phyloP scores from a whole-genome alignment of 2,888 invertebrate species.

The Argyra leucocephala region DNA sequence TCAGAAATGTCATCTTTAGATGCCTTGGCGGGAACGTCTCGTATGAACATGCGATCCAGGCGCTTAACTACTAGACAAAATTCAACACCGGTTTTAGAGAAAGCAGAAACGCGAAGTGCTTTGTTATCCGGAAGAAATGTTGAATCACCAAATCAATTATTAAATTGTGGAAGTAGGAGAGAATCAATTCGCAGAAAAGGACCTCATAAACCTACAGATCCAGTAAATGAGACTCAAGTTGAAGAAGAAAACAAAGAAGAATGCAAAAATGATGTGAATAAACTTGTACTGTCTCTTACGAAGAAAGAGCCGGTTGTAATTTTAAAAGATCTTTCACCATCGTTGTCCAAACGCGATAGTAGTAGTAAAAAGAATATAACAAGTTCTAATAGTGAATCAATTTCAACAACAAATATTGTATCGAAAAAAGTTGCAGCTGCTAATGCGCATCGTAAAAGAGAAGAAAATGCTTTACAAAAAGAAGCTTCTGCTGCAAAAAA shows the following conservation, averaged over 20 bases:
- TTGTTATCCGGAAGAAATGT: background rate
- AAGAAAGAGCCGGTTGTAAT: background rate
- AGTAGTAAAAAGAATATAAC: background rate
- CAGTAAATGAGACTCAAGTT: background rate
- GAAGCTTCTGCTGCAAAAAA: background rate
- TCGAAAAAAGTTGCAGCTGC: background rate
- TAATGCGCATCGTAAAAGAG: background rate
- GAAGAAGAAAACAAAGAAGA: constrained; percentile 9
- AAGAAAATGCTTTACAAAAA: background rate
- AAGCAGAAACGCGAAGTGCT: background rate
- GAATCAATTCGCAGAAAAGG: constrained; percentile 14
- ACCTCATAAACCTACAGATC: constrained; percentile 13
- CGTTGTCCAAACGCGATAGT: background rate
- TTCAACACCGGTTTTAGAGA: constrained; percentile 14
- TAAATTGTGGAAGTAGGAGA: background rate
- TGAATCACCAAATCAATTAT: background rate
- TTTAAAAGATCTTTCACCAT: background rate
- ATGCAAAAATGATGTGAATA: background rate
- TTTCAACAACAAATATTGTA: background rate
- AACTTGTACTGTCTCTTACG: background rate
- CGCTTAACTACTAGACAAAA: constrained; percentile 19
- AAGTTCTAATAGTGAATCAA: background rate
- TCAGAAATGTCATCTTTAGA: constrained; percentile 14
- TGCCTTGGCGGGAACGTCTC: background rate
- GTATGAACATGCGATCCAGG: constrained; percentile 15